Evolutionary conservation across 1,140 invertebrate genomes (phyloP), one percentile per base, ranked within the genome.

Genomic region (Helicorthomorpha holstii): DNA sequence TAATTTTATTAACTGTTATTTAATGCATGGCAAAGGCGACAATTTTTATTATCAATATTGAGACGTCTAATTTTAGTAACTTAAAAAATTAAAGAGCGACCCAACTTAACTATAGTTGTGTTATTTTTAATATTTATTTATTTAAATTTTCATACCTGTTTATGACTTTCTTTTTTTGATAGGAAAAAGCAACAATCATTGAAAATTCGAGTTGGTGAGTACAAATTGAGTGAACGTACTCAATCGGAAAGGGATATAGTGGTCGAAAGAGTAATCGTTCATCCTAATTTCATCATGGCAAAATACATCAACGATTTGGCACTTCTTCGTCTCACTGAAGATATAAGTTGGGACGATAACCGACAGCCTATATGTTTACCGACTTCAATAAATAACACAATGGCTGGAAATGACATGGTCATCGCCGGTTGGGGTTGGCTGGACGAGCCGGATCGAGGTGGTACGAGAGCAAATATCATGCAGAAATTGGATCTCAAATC

Each of bases 381-480:
- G 16, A 47, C 50, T 19, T 19, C 41, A 22, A 47, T 59, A 24
- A 60, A 69, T 51, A 45, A 47, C 21, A 23, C 48, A 12, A 54
- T 76, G 74, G 57, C 68, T 70, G 54, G 76, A 75, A 64, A 69
- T 25, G 59, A 69, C 3, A 83, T 80, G 0, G 75, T 75, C 0
- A 81, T 82, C 0, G 81, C 82, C 38, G 85, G 85, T 22, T 88
- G 85, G 84, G 85, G 85, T 0, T 85, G 82, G 76, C 79, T 82
- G 2, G 71, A 82, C 53, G 83, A 88, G 65, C 72, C 80, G 58
- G 73, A 14, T 50, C 27, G 3, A 58, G 55, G 56, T 41, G 56
- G 56, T 21, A 21, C 16, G 7, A 58, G 80, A 50, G 75, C 84
- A 3, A 77, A 79, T 56, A 66, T 80, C 27, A 64, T 90, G 49